These are phyloP conservation scores for Petrocephalus sullivani DNA, from an alignment of 2,797 vertebrate species.

Conservation along the genomic window DNA sequence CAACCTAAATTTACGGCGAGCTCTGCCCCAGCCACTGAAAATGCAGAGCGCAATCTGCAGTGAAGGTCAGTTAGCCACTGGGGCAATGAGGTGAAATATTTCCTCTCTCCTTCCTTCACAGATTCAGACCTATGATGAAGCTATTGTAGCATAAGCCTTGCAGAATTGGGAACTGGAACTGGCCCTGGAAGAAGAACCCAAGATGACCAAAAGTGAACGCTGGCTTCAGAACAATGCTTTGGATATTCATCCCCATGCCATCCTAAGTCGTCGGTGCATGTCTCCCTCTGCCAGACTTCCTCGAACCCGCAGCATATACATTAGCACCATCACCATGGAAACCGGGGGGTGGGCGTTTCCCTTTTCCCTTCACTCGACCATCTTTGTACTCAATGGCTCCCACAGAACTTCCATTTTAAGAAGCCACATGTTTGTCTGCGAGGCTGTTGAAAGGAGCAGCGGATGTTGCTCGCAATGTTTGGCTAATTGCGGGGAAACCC, in stretches of 20 bases:
- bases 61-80: slow-evolving; percentile 49
- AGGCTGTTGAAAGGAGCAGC: background rate
- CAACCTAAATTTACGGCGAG: background rate
- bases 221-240: slow-evolving; percentile 32
- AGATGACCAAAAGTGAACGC: background rate
- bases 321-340: background rate
- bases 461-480: background rate
- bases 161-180: slow-evolving; percentile 4
- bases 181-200: slow-evolving; percentile 25
- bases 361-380: background rate
- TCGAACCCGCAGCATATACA: background rate
- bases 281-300: background rate
- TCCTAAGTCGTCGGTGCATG: background rate
- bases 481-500: background rate
- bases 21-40: background rate
- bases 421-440: slow-evolving; percentile 34
- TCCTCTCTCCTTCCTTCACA: slow-evolving; percentile 16
- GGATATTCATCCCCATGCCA: background rate
- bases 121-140: slow-evolving; percentile 7
- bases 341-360: background rate
- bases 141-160: slow-evolving; percentile 24
- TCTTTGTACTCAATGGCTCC: slow-evolving; percentile 20
- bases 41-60: slow-evolving; percentile 28
- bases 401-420: slow-evolving; percentile 11
- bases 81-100: slow-evolving; percentile 28